Evolutionary conservation across 2,797 vertebrate genomes (phyloP).

Genomic region (Aselliscus stoliczkanus): DNA sequence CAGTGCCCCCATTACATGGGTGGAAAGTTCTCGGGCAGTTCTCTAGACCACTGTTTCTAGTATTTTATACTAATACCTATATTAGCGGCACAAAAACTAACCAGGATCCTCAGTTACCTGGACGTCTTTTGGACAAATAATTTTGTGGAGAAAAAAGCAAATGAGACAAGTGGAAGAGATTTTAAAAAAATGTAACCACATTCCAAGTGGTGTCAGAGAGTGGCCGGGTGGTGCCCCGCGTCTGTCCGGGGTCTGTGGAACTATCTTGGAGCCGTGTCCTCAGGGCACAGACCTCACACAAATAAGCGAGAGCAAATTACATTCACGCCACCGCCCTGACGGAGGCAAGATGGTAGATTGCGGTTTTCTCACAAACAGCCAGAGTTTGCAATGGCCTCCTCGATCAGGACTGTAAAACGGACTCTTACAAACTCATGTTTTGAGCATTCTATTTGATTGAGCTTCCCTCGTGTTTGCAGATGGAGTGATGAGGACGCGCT

Average conservation of each 20-base stretch:
- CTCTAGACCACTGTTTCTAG: accelerated
- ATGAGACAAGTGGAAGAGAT: background rate
- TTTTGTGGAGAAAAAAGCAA: background rate
- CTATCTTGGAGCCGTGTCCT: accelerated
- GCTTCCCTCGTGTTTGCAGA: background rate
- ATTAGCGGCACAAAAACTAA: too few species aligned
- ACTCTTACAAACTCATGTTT: background rate
- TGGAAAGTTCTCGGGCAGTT: too few species aligned
- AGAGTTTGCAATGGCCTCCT: background rate
- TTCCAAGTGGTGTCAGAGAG: background rate
- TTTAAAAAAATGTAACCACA: background rate
- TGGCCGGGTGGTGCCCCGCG: accelerated
- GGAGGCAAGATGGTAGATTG: background rate
- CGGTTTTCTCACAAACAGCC: background rate
- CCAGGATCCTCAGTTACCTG: background rate
- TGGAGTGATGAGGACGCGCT: too few species aligned
- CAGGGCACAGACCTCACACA: background rate
- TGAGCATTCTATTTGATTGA: too few species aligned
- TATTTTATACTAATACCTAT: background rate
- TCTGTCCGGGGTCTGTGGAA: background rate
- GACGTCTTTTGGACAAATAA: background rate
- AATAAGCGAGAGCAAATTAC: background rate
- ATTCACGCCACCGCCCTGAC: accelerated
- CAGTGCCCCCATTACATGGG: background rate
- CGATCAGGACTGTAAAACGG: background rate